These are phyloP conservation scores for Atta cephalotes DNA, from an alignment of 1,140 invertebrate genomes.

Conservation along the genomic window DNA sequence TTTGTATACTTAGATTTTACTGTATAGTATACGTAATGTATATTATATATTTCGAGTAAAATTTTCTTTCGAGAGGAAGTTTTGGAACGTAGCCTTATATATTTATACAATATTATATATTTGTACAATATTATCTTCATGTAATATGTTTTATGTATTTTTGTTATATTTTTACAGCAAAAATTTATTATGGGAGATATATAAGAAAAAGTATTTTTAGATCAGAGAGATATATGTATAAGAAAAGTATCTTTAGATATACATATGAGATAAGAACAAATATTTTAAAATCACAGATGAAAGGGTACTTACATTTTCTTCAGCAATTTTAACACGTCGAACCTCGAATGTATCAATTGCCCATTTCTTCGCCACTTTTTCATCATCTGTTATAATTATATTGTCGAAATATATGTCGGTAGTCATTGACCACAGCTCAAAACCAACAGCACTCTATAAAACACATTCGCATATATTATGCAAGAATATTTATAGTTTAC, in stretches of 20 bases:
- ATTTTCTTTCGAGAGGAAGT: too few species aligned
- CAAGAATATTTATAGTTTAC: neutral
- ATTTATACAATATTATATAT: too few species aligned
- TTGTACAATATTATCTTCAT: neutral
- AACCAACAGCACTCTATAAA: conserved; percentile 95
- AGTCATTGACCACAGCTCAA: conserved; percentile 99
- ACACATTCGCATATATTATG: conserved; percentile 61
- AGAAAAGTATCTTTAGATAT: too few species aligned
- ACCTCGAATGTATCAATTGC: conserved; percentile 94
- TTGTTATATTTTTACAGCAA: neutral
- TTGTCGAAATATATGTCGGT: conserved; percentile 98
- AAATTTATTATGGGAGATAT: neutral
- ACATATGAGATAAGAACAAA: neutral
- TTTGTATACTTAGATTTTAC: neutral
- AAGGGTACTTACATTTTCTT: conserved; percentile 90
- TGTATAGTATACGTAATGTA: too few species aligned
- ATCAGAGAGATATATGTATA: too few species aligned
- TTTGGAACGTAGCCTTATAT: too few species aligned
- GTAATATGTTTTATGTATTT: neutral
- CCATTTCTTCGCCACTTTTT: conserved; percentile 92
- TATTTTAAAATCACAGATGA: neutral
- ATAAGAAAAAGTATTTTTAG: too few species aligned
- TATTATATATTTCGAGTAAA: too few species aligned
- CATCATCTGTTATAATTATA: conserved; percentile 95
- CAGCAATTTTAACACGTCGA: conserved; percentile 93